Evolutionary conservation across 2,797 vertebrate genomes (phyloP), one percentile per base, ranked within the genome.

Genomic region (Catharus ustulatus): DNA sequence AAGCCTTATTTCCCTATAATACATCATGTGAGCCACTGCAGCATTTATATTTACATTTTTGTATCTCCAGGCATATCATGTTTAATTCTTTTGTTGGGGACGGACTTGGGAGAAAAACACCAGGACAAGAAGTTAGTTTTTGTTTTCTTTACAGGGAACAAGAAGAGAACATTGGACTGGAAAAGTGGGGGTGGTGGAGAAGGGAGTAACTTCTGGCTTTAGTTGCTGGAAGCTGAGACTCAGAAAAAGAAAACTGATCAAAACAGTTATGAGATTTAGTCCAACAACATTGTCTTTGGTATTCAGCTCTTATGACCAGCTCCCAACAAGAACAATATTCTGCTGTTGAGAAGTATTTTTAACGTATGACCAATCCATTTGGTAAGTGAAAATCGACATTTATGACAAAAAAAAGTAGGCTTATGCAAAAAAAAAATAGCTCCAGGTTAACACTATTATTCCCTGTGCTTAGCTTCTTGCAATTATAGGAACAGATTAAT

Each of bases 401-500:
- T 58, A 88, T 19, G 29, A 71, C 17, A 34, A 84, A 86, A 90
- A 96, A 88, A 36, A 1, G 17, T 10, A 84, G n/a, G 43, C 45
- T 88, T 79, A 58, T 17, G 19, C 46, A 90, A 81, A 87, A 95
- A 95, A 90, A 22, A 58, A 62, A 94, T 82, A 87, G 71, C 76
- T 89, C 34, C 64, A 90, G 49, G 85, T 93, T 95, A 96, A 84
- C 57, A 73, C 85, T 75, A 34, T 68, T 95, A 86, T 67, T 87
- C 52, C 34, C 51, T 45, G 19, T 51, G 55, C 78, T 92, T 90
- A 71, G 54, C 27, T 90, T 90, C 93, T 85, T 85, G 79, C 86
- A 94, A 95, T 92, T 96, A 95, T 11, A 85, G 57, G 24, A 87
- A 89, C 29, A 64, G 88, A 94, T 85, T 94, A 97, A 91, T 94